These are phyloP conservation scores for Temnopleurus reevesii DNA, from an alignment of 53 echinoderm and acorn worm genomes.

Conservation along the genomic window DNA sequence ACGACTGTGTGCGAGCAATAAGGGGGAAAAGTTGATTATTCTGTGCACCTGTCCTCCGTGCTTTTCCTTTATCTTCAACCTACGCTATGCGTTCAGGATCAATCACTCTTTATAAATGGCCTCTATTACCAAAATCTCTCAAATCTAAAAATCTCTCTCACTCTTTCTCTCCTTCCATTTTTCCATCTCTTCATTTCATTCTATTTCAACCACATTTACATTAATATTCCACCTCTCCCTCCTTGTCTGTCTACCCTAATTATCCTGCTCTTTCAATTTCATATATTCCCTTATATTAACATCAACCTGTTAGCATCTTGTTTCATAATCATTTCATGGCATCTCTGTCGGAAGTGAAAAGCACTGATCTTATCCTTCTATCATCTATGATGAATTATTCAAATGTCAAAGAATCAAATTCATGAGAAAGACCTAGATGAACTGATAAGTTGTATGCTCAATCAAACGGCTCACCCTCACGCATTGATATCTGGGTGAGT, in stretches of 20 bases:
- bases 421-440: not conserved
- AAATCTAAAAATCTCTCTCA: not conserved
- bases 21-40: slow-evolving; percentile 45
- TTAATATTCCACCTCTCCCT: not conserved
- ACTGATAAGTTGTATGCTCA: slow-evolving; percentile 14
- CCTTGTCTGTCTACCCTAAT: not conserved
- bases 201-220: too few species aligned
- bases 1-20: slow-evolving; percentile 15
- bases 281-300: not conserved
- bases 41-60: slow-evolving; percentile 31
- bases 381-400: slow-evolving; percentile 31
- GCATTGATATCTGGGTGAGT: not conserved
- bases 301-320: not conserved
- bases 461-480: not conserved
- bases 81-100: slow-evolving; percentile 34
- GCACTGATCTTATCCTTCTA: not conserved
- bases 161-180: slow-evolving; percentile 1
- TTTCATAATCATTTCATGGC: slow-evolving; percentile 1
- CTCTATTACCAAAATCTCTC: slow-evolving; percentile 44
- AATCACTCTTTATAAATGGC: slow-evolving; percentile 47
- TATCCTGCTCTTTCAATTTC: not conserved
- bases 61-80: slow-evolving; percentile 12
- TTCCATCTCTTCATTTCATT: not conserved
- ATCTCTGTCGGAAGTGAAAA: not conserved
- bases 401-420: slow-evolving; percentile 17